A percentile compares a stretch with the other conserved stretches of the same genome.
These are phyloP conservation scores for Acholoe squamosa DNA, from an alignment of 2,888 invertebrate species.

Conservation along the genomic window DNA sequence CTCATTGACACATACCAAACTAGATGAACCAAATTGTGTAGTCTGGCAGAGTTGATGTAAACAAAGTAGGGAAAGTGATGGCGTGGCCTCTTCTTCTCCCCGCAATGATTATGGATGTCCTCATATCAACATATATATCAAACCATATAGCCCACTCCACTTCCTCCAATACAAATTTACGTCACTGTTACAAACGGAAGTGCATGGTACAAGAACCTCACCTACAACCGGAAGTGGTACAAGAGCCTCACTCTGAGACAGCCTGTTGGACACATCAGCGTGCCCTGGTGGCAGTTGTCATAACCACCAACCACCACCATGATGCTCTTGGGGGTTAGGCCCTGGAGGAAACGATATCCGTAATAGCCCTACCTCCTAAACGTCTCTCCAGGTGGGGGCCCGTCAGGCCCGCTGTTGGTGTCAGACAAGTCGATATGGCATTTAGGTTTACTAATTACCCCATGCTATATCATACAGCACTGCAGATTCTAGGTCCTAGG, in stretches of 20 bases:
- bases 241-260: neutral
- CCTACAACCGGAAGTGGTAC: neutral
- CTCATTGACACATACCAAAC: too few species aligned
- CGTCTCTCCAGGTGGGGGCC: conserved; percentile 28
- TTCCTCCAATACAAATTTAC: too few species aligned
- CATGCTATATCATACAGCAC: neutral
- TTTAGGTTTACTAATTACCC: conserved; percentile 49
- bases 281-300: neutral
- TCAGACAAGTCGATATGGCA: conserved; percentile 51
- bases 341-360: neutral
- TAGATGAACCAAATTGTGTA: too few species aligned
- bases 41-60: too few species aligned
- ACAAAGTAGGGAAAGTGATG: too few species aligned
- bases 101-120: too few species aligned
- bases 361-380: conserved; percentile 31
- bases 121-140: too few species aligned
- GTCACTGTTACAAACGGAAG: too few species aligned
- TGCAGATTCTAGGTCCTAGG: neutral
- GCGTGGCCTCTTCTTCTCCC: too few species aligned
- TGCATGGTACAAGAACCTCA: too few species aligned
- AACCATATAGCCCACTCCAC: too few species aligned
- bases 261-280: neutral
- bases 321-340: neutral
- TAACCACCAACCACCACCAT: neutral
- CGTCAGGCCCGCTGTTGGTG: neutral